Base-by-base conservation (phyloP, 2,797 vertebrate species). In the Myoxocephalus aenaeus region DNA sequence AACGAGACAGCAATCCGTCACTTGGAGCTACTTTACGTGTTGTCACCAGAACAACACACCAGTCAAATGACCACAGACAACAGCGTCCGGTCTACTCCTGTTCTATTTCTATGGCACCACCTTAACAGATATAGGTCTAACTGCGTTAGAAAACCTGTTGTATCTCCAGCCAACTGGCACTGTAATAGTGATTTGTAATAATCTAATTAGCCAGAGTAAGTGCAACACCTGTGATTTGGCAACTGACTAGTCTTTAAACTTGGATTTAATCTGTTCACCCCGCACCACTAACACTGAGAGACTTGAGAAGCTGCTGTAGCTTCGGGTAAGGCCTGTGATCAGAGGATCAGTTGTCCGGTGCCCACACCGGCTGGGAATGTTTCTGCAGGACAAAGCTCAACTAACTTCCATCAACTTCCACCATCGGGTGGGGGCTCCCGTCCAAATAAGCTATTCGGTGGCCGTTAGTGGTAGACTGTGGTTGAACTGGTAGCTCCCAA, bases 401-500 rank as follows among this genome's bases (percentile, higher is more conserved):
- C 57, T 38, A n/a, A 10, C 44, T 42, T 54, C 20, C 14, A 1
- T 29, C 54, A 34, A 27, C 25, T 27, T 27, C 25, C 25, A 27
- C 25, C 25, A 27, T 27, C 25, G 25, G 25, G 2, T n/a, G 27
- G 25, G 38, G 70, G 67, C 22, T 67, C 40, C 54, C 25, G 2
- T 81, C 50, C 61, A 12, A 20, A 56, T 20, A n/a, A 51, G 75
- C 63, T 40, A 34, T 59, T 36, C 2, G 7, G n/a, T 46, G 40
- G 53, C 12, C 66, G 27, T 82, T 48, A 50, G 40, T 44, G 36
- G 65, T 48, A 5, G 54, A 25, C 70, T 70, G 67, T 2, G 50
- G 73, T 65, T 48, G 38, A 73, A 68, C 65, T 80, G 70, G 75
- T 25, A 27, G 75, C 65, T 67, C 10, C 53, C 44, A 25, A 62